A percentile compares a stretch with the other conserved stretches of the same genome.
These are phyloP conservation scores for Drosophila mayaguana DNA, from an alignment of 2,888 invertebrate genomes.

Conservation along the genomic window DNA sequence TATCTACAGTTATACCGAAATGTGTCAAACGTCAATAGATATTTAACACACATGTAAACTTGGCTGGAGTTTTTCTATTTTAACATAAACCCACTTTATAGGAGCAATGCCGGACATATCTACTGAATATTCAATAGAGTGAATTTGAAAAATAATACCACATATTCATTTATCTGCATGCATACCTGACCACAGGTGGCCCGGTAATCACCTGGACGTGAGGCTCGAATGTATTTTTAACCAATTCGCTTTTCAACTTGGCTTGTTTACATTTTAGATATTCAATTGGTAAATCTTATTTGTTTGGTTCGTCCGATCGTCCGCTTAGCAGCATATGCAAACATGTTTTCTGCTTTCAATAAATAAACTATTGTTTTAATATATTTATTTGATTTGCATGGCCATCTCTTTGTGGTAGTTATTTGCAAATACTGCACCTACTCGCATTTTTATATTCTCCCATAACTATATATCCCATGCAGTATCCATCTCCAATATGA, in stretches of 20 bases:
- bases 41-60: background rate
- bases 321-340: slow-evolving; percentile 1
- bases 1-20: background rate
- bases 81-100: slow-evolving; percentile 1
- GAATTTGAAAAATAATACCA: slow-evolving; percentile 4
- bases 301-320: background rate
- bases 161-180: slow-evolving; percentile 1
- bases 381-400: slow-evolving; percentile 39
- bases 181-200: slow-evolving; percentile 1
- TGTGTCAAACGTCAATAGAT: slow-evolving; percentile 30
- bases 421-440: background rate
- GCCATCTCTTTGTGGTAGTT: slow-evolving; percentile 19
- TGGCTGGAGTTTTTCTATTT: too few species aligned
- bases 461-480: too few species aligned
- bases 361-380: slow-evolving; percentile 61
- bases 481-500: too few species aligned
- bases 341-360: slow-evolving; percentile 45
- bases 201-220: slow-evolving; percentile 9
- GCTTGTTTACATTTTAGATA: slow-evolving; percentile 51
- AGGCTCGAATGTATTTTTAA: slow-evolving; percentile 29
- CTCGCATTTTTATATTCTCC: too few species aligned
- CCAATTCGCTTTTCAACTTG: slow-evolving; percentile 41
- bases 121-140: slow-evolving; percentile 22
- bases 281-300: slow-evolving; percentile 33
- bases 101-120: background rate